These are phyloP conservation scores for Gisinianus flammeolus DNA, from an alignment of 2,888 invertebrate genomes.

Conservation along the genomic window DNA sequence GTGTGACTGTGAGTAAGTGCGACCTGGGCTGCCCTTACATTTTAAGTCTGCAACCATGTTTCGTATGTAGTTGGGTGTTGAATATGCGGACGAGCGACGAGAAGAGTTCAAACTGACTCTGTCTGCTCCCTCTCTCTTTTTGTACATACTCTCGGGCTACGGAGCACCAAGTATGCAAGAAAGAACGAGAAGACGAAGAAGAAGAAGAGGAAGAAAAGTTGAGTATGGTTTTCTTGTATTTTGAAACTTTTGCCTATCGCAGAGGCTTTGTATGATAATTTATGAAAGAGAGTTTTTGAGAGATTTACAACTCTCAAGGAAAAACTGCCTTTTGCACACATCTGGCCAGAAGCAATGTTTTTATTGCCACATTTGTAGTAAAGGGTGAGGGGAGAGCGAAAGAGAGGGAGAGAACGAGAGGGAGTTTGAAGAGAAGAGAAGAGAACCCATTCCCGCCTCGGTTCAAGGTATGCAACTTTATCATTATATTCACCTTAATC, in stretches of 20 bases:
- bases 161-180: not conserved
- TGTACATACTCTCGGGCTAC: no score
- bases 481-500: slow-evolving; percentile 30
- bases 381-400: not conserved
- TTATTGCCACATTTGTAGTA: slow-evolving; percentile 29
- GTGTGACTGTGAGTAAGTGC: slow-evolving; percentile 26
- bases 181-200: not conserved
- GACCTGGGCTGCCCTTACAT: slow-evolving; percentile 9
- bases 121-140: no score
- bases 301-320: slow-evolving; percentile 53
- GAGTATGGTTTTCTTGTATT: not conserved
- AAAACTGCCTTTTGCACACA: slow-evolving; percentile 13
- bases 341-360: slow-evolving; percentile 4
- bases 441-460: not conserved
- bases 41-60: not conserved
- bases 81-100: no score
- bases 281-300: slow-evolving; percentile 57
- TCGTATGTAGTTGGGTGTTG: no score
- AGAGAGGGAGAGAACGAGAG: not conserved
- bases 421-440: not conserved
- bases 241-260: slow-evolving; percentile 32
- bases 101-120: no score
- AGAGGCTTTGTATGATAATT: slow-evolving; percentile 57
- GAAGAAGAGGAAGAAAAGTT: slow-evolving; percentile 5
- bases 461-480: slow-evolving; percentile 3